A percentile compares a stretch with the other conserved stretches of the same genome.
Evolutionary conservation across 2,113 vertebrate species (phyloP).

Genomic region (Machaerirhynchus nigripectus): DNA sequence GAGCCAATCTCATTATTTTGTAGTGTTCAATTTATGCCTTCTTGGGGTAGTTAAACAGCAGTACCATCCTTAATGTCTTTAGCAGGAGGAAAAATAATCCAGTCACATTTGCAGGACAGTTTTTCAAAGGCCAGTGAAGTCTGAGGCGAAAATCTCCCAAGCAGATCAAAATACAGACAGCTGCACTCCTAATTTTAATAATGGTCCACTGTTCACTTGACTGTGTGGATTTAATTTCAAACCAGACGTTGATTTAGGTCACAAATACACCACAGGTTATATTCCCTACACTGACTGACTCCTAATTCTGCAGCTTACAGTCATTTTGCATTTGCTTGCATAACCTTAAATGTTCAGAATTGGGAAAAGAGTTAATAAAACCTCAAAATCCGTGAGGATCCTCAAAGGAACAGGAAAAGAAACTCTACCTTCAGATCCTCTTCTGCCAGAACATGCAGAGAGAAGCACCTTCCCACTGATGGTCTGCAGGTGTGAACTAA

Average conservation of each 20-base stretch:
- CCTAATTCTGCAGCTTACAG: background rate
- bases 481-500: background rate
- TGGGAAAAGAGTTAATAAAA: background rate
- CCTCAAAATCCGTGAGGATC: background rate
- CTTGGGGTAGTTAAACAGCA: background rate
- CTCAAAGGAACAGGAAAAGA: background rate
- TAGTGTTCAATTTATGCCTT: background rate
- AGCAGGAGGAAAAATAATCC: background rate
- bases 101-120: background rate
- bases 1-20: background rate
- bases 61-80: background rate
- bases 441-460: background rate
- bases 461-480: background rate
- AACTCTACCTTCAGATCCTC: background rate
- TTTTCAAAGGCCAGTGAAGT: background rate
- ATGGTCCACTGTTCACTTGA: background rate
- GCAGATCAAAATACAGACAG: constrained; percentile 28
- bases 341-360: background rate
- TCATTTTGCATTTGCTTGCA: background rate
- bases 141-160: background rate
- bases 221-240: constrained; percentile 3
- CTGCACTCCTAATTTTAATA: constrained; percentile 19
- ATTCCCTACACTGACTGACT: background rate
- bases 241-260: background rate
- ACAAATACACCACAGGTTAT: background rate